Percentiles rank a stretch among this genome's conserved stretches.
These are phyloP conservation scores for Amblyraja radiata DNA, from an alignment of 2,797 vertebrate species.

Conservation along the genomic window DNA sequence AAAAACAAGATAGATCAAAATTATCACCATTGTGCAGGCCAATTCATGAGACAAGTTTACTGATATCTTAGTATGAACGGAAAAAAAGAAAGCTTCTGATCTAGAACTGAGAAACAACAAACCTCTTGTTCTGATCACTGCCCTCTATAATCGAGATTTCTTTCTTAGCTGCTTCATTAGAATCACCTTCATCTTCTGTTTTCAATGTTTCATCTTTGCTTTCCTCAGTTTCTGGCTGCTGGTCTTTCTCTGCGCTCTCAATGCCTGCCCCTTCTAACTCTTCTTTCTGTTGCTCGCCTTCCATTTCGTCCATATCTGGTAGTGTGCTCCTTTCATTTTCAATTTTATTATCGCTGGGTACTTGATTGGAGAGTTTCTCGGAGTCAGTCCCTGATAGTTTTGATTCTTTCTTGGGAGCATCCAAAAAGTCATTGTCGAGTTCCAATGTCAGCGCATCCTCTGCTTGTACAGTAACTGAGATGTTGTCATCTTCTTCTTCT, in stretches of 20 bases:
- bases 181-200: constrained; percentile 73
- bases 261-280: constrained; percentile 59
- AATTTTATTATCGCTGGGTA: constrained; percentile 59
- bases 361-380: constrained; percentile 50
- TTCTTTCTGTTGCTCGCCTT: constrained; percentile 69
- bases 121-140: constrained; percentile 98
- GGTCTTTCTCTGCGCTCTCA: constrained; percentile 63
- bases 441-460: constrained; percentile 64
- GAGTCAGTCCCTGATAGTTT: constrained; percentile 64
- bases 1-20: constrained; percentile 55
- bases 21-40: constrained; percentile 58
- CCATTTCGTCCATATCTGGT: constrained; percentile 73
- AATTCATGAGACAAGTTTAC: constrained; percentile 66
- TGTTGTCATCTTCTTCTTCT: constrained; percentile 75
- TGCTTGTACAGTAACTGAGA: constrained; percentile 62
- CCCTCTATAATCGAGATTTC: constrained; percentile 96
- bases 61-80: constrained; percentile 70
- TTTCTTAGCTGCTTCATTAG: constrained; percentile 85
- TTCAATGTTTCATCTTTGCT: constrained; percentile 71
- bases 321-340: constrained; percentile 61
- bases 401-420: constrained; percentile 64
- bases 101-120: constrained; percentile 98
- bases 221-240: constrained; percentile 68
- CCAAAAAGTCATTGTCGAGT: constrained; percentile 65
- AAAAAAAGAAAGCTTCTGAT: constrained; percentile 91